A percentile compares a stretch with the other conserved stretches of the same genome.
Evolutionary conservation across 2,888 invertebrate genomes (phyloP).

Genomic region (Pachycephus smyrnensis): DNA sequence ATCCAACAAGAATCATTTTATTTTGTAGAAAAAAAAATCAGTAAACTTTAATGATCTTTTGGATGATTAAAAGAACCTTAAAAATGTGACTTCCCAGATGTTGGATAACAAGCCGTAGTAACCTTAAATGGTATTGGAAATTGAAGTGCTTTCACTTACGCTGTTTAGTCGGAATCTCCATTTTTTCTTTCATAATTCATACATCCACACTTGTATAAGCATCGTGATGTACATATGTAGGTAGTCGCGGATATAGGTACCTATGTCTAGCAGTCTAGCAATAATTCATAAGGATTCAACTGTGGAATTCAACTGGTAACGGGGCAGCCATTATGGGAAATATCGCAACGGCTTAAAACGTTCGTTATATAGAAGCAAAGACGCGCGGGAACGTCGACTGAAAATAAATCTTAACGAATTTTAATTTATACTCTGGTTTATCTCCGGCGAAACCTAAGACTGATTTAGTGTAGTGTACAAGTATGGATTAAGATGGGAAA

Average conservation of each 20-base stretch:
- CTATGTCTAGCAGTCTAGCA: no score
- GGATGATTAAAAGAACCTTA: neutral
- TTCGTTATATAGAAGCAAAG: neutral
- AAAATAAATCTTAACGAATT: neutral
- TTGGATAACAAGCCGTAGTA: neutral
- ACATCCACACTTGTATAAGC: neutral
- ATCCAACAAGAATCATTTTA: neutral
- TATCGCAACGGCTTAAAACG: neutral
- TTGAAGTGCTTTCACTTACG: neutral
- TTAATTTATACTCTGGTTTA: slow-evolving; percentile 5
- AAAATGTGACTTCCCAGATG: neutral
- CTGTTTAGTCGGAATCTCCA: neutral
- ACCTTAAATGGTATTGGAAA: neutral
- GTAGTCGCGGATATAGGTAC: no score
- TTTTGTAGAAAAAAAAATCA: neutral
- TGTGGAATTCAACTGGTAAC: neutral
- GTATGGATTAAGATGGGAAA: neutral
- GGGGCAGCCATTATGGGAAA: neutral
- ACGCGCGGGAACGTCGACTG: neutral
- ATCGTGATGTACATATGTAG: no score
- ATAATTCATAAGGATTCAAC: neutral
- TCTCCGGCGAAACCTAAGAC: neutral
- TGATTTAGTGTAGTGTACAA: neutral
- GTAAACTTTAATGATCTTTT: neutral
- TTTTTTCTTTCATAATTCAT: neutral